Percentiles rank a stretch among this genome's conserved stretches.
phyloP scores from a whole-genome alignment of 2,888 invertebrate genomes.

The Mylabris sibirica region DNA sequence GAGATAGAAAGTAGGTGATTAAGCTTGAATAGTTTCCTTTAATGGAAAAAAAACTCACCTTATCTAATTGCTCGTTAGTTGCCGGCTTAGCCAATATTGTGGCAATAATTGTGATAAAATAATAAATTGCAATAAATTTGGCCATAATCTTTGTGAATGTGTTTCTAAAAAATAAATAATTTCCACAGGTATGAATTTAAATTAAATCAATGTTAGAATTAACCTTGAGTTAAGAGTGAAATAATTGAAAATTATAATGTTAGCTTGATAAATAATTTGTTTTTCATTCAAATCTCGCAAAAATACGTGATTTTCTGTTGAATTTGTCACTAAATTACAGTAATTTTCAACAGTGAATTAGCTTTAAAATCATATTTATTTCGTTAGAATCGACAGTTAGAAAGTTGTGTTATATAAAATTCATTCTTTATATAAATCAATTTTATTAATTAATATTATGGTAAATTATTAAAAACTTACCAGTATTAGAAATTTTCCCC shows the following conservation, averaged over 20 bases:
- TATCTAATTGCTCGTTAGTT: slow-evolving; percentile 50
- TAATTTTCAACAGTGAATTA: not conserved
- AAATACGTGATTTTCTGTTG: not conserved
- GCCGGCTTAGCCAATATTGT: slow-evolving; percentile 43
- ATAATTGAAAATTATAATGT: slow-evolving; percentile 3
- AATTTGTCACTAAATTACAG: not conserved
- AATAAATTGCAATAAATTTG: slow-evolving; percentile 18
- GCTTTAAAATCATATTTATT: not conserved
- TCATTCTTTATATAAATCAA: too few relatives aligned
- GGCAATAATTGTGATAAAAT: slow-evolving; percentile 10
- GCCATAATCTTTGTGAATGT: not conserved
- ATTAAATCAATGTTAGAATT: not conserved
- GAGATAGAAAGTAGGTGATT: not conserved
- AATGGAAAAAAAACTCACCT: slow-evolving; percentile 39
- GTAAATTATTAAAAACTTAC: not conserved
- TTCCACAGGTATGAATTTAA: not conserved
- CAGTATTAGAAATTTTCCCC: not conserved
- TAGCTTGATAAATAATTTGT: too few relatives aligned
- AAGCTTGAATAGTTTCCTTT: not conserved
- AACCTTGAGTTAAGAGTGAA: not conserved
- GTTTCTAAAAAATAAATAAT: slow-evolving; percentile 11
- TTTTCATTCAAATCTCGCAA: not conserved
- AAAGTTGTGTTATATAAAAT: slow-evolving; percentile 7
- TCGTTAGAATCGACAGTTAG: not conserved
- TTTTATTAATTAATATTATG: too few relatives aligned